These are phyloP conservation scores for Grapholita molesta DNA, from an alignment of 1,140 invertebrate genomes.

Conservation along the genomic window DNA sequence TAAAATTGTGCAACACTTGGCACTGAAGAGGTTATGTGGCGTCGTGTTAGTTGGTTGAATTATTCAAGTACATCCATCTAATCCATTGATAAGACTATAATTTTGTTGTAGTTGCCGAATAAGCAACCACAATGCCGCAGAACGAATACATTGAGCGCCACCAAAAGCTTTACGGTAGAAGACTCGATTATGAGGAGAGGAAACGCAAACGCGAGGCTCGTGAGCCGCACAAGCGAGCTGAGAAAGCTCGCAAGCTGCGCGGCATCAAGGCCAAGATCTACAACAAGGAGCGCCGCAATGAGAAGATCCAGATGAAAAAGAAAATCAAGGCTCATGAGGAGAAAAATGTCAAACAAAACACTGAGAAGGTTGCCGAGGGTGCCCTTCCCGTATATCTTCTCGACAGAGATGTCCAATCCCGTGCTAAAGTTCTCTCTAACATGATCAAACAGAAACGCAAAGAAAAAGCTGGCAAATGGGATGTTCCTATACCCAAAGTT, in stretches of 20 bases:
- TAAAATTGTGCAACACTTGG: constrained; percentile 23
- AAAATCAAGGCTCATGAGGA: constrained; percentile 96
- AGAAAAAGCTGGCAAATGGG: constrained; percentile 99
- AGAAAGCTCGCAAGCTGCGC: constrained; percentile 93
- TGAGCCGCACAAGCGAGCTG: constrained; percentile 92
- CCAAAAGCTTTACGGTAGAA: constrained; percentile 95
- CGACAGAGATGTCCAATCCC: constrained; percentile 96
- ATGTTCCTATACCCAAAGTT: constrained; percentile 99
- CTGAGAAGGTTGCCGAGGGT: constrained; percentile 91
- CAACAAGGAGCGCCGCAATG: constrained; percentile 97
- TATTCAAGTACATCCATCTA: not conserved
- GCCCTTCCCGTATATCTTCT: constrained; percentile 97
- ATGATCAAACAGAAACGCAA: constrained; percentile 99
- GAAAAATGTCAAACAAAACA: constrained; percentile 92
- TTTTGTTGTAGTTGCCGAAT: constrained; percentile 75
- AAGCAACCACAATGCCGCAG: constrained; percentile 93
- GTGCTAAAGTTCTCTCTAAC: constrained; percentile 97
- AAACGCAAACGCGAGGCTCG: constrained; percentile 97
- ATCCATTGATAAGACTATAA: constrained; percentile 47
- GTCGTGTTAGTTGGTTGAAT: constrained; percentile 27
- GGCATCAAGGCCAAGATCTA: constrained; percentile 99
- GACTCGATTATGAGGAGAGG: constrained; percentile 98
- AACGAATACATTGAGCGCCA: constrained; percentile 99
- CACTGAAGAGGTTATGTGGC: constrained; percentile 30
- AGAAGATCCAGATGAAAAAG: constrained; percentile 99